Base-by-base conservation (phyloP, 2,888 invertebrate species). In the Erebia epiphron region DNA sequence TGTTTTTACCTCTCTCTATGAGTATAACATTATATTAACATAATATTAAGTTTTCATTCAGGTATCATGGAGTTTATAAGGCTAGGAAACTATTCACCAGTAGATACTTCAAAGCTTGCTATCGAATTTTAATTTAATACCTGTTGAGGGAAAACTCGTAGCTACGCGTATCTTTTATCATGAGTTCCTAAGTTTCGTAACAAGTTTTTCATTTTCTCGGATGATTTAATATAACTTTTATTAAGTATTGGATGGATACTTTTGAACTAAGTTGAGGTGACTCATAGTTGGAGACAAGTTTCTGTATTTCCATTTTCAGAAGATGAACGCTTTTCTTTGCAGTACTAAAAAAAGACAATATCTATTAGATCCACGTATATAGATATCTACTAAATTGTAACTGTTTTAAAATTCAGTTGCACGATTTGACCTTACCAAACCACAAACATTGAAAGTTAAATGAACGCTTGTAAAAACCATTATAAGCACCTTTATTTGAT, bases 51-150 rank as follows among this genome's bases (percentile, higher is more conserved):
- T 5, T 52, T 43, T 62, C 41, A 43, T 58, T 57, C n/a, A 57
- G 21, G 21, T 62, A 49, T 62, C 62, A 8, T 49, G 49, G 46
- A 62, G 18, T 49, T 49, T 26, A 49, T 35, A 57, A 67, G 57
- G n/a, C 49, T 58, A 49, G 60, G 14, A 67, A 72, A 69, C 58
- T 67, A 72, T 63, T 60, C 52, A 21, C 52, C 46, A 52, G 54
- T 9, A 21, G 21, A 2, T 21, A 35, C 49, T 52, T 49, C 58
- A 65, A 54, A 58, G 50, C 67, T 69, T 69, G 43, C 21, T 62
- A 11, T 57, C 50, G 46, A 73, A 68, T 62, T 68, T 73, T 68
- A 73, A 73, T 68, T 73, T 70, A 73, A 70, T 68, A 70, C 61
- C 67, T 62, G 65, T 54, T 46, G 11, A 49, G 46, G 26, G n/a